phyloP scores from a whole-genome alignment of 1,140 invertebrate species.

The Brachionus koreanus region DNA sequence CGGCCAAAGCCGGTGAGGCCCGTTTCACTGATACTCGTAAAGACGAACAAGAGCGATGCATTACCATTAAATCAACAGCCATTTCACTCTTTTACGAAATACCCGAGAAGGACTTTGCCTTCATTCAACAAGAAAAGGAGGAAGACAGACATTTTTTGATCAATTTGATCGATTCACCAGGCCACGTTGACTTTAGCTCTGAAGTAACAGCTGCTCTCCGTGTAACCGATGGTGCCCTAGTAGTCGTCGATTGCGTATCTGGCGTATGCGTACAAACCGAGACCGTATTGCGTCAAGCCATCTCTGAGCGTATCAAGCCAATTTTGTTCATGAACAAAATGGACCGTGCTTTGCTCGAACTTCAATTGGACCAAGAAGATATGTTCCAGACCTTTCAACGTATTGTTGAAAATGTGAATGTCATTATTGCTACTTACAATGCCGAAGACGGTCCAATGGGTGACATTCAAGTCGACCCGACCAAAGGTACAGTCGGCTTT shows the following conservation, averaged over 20 bases:
- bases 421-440: conserved; percentile 98
- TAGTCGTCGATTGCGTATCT: conserved; percentile 98
- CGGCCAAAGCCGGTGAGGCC: conserved; percentile 94
- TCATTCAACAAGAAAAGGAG: conserved; percentile 83
- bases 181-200: conserved; percentile 98
- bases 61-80: conserved; percentile 99
- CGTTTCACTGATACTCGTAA: conserved; percentile 98
- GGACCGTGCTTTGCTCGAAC: conserved; percentile 91
- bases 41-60: conserved; percentile 98
- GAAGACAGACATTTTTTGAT: conserved; percentile 88
- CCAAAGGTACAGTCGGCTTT: conserved; percentile 97
- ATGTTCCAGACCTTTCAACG: conserved; percentile 98
- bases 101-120: conserved; percentile 76
- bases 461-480: conserved; percentile 90
- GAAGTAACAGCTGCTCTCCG: conserved; percentile 97
- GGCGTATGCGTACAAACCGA: conserved; percentile 99
- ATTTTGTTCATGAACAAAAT: conserved; percentile 99
- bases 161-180: conserved; percentile 97
- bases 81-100: conserved; percentile 98
- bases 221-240: conserved; percentile 96
- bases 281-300: conserved; percentile 95
- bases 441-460: conserved; percentile 98
- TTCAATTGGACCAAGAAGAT: conserved; percentile 87
- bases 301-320: conserved; percentile 97
- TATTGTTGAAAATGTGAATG: conserved; percentile 99